Percentiles rank a stretch among this genome's conserved stretches.
phyloP scores from a whole-genome alignment of 2,113 vertebrate species.

The Tricholaema leucomelas region DNA sequence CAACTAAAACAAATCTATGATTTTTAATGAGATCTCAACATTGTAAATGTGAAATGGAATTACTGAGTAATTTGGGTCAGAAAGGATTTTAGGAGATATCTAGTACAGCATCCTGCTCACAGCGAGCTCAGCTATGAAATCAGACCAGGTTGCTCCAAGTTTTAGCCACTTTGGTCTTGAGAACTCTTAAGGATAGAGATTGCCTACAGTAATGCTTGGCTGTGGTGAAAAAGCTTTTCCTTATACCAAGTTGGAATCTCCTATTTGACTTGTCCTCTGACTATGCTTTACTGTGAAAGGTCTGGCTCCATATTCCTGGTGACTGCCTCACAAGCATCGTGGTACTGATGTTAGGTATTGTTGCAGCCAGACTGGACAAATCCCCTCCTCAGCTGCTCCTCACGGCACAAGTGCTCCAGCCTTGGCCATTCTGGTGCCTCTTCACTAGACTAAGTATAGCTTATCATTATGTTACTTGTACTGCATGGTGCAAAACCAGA shows the following conservation, averaged over 20 bases:
- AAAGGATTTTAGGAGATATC: background rate
- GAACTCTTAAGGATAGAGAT: background rate
- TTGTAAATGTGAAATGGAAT: background rate
- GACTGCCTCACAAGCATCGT: background rate
- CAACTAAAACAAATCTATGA: no score
- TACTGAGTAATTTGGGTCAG: background rate
- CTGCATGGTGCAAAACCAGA: background rate
- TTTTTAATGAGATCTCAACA: background rate
- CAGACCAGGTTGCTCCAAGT: background rate
- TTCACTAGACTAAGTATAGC: background rate
- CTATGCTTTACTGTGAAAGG: background rate
- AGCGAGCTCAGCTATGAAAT: background rate
- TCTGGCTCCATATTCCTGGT: background rate
- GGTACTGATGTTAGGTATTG: background rate
- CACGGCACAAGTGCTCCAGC: background rate
- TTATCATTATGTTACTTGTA: background rate
- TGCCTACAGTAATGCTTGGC: background rate
- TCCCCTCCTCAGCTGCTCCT: fast-evolving
- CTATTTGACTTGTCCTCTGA: background rate
- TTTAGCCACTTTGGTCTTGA: background rate
- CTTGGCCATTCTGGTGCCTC: background rate
- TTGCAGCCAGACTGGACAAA: background rate
- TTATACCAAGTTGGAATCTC: background rate
- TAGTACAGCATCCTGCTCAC: background rate
- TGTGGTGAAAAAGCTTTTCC: background rate